Base-by-base conservation (phyloP, 2,113 vertebrate species). In the Tyto alba region DNA sequence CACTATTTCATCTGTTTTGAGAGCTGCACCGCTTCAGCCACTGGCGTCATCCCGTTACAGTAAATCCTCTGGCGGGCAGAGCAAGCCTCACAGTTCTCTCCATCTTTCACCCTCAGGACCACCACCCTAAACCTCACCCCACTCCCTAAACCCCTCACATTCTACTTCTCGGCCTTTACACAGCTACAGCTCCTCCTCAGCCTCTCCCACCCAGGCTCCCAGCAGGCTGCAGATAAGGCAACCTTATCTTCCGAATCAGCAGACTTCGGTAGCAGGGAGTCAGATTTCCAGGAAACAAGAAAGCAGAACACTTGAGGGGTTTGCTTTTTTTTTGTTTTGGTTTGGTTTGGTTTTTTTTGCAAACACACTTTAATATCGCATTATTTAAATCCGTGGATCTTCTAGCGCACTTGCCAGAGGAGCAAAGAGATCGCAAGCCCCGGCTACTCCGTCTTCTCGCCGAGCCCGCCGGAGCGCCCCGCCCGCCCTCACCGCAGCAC, bases 311-410 rank as follows among this genome's bases (percentile, higher is more conserved):
- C 27, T 38, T 23, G n/a, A n/a, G n/a, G n/a, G n/a, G n/a, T n/a
- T n/a, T n/a, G n/a, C n/a, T n/a, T n/a, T n/a, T n/a, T n/a, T n/a
- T n/a, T n/a, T n/a, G n/a, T n/a, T n/a, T n/a, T n/a, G n/a, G n/a
- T n/a, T n/a, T n/a, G n/a, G n/a, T n/a, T n/a, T n/a, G 12, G 4
- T 2, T 4, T 6, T 56, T 63, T 73, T 36, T 8, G 0, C 8
- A 36, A 56, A 4, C 12, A 59, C 11, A 13, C 27, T 94, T 93
- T 95, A 91, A 74, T 89, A 45, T 40, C 34, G 8, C 45, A 1
- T 83, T 55, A 50, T 9, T 90, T 67, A 27, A 34, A 62, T 5
- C 25, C 7, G 41, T 6, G 9, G 20, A 5, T 76, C 47, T 59
- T 59, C 47, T 14, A 41, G 10, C 5, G 27, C 53, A 2, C 71